A percentile compares a stretch with the other conserved stretches of the same genome.
Evolutionary conservation across 2,113 vertebrate genomes (phyloP).

Genomic region (Callospermophilus lateralis): DNA sequence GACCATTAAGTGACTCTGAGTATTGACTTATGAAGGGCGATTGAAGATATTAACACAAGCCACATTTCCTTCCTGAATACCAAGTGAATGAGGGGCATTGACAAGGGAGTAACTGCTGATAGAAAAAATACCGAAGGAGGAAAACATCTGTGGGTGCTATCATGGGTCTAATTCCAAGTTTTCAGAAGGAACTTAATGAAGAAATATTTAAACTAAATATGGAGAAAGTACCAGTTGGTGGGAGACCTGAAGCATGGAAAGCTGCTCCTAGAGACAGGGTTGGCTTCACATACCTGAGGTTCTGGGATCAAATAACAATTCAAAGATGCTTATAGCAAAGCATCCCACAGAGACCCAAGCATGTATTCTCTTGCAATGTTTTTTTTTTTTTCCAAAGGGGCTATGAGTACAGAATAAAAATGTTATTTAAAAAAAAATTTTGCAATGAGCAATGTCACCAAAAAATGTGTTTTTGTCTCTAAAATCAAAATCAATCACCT

Average conservation of each 20-base stretch:
- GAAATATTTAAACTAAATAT: conserved; percentile 37
- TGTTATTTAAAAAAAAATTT: neutral
- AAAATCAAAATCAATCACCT: neutral
- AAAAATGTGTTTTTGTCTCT: neutral
- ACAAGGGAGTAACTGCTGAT: conserved; percentile 32
- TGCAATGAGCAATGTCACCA: neutral
- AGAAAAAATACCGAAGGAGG: conserved; percentile 38
- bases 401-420: neutral
- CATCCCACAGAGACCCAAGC: neutral
- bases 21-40: conserved; percentile 28
- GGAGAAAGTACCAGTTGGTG: neutral
- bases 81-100: conserved; percentile 9
- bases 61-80: conserved; percentile 55
- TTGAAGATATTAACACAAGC: conserved; percentile 61
- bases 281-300: neutral
- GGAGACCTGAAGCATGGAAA: neutral
- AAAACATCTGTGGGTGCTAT: conserved; percentile 39
- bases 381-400: neutral
- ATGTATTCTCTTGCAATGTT: accelerated
- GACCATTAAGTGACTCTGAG: conserved; percentile 46
- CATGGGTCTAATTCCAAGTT: neutral
- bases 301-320: neutral
- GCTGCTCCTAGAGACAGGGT: too few species aligned
- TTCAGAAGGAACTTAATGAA: conserved; percentile 60
- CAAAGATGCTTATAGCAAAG: neutral